Evolutionary conservation across 1,140 invertebrate genomes (phyloP), one percentile per base, ranked within the genome.

Genomic region (Lethocerus indicus): DNA sequence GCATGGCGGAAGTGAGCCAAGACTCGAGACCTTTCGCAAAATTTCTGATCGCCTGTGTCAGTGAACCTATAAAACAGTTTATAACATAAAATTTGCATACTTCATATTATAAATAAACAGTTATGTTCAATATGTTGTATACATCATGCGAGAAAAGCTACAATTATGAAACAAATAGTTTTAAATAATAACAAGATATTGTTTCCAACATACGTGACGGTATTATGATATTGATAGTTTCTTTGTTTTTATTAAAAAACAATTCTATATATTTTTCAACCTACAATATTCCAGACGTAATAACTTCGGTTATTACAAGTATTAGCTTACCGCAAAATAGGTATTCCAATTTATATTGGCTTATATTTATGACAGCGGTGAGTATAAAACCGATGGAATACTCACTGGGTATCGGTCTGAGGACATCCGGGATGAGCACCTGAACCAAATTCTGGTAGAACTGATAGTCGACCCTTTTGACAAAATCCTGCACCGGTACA

Each of bases 401-500:
- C 70, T 69, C 63, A 80, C 79, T 87, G 53, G 92, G 92, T 61
- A 96, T 95, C 21, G 89, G 89, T 58, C 89, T 75, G 25, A 98
- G 70, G 44, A 98, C 90, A 70, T 98, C 91, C 4, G 93, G 92
- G 67, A 98, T 87, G 29, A 98, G 74, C 57, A 96, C 83, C 67
- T 95, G 87, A 13, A 96, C 90, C 52, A 95, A 74, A 64, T 89
- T 87, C 68, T 98, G 93, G 70, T 97, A 97, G 68, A 96, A 94
- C 51, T 78, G 75, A 63, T 90, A 83, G 70, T 98, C 95, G 29
- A 89, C 85, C 52, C 72, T 72, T 37, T 78, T 73, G 43, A 87
- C 75, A 66, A 77, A 88, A 51, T 77, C 71, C 62, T 81, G 74
- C 26, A 87, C 71, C 56, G 71, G 69, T 27, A 69, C 62, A 63